Evolutionary conservation across 2,797 vertebrate species (phyloP), one percentile per base, ranked within the genome.

Genomic region (Knipowitschia caucasica): DNA sequence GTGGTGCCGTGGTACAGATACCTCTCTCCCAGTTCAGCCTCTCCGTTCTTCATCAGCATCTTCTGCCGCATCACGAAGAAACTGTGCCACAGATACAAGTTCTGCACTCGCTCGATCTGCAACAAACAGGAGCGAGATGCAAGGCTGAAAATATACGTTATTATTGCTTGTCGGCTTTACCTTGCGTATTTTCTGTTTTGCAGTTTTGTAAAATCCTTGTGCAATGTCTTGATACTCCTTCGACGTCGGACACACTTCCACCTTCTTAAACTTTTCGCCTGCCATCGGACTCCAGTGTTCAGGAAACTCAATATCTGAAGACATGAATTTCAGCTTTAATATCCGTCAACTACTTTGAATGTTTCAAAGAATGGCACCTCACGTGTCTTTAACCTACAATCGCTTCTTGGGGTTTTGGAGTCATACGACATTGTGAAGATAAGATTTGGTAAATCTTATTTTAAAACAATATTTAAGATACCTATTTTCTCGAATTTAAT

Each of bases 101-200:
- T 87, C 42, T 89, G 86, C 62, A 89, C 73, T 3, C 85, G 80
- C 46, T 86, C 86, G 35, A 89, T 86, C 88, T 89, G 56, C 18
- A 15, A 20, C 10, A 31, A 30, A 27, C 5, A 43, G 21, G 29
- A 29, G n/a, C 5, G 8, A 26, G 4, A 2, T 4, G 3, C 25
- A 5, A n/a, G n/a, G n/a, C n/a, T n/a, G n/a, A n/a, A n/a, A n/a
- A n/a, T n/a, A n/a, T n/a, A n/a, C n/a, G n/a, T n/a, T n/a, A n/a
- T n/a, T n/a, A n/a, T n/a, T n/a, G n/a, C n/a, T 20, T 21, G 36
- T 11, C 7, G 17, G 20, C 26, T 29, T 79, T 59, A 84, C 86
- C 62, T 73, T 85, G 1, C 3, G n/a, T 33, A 88, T 84, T 7
- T 8, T 72, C 59, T 26, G 52, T 1, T 12, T 55, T 0, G 78